Evolutionary conservation across 1,140 invertebrate species (phyloP).

Genomic region (Drosophila malerkotliana): DNA sequence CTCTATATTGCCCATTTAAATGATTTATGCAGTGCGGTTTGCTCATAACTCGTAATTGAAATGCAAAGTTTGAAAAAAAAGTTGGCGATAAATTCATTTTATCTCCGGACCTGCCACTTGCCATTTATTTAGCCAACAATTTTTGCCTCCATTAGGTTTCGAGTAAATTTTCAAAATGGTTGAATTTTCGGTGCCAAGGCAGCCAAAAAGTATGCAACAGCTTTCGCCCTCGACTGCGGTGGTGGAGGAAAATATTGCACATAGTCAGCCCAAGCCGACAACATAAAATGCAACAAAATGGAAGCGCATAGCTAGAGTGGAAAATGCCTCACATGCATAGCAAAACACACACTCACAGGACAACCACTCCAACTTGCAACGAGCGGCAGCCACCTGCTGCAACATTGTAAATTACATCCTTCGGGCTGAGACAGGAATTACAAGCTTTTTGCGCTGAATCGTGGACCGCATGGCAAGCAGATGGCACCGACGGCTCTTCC

Average conservation of each 20-base stretch:
- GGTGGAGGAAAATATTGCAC: conserved; percentile 38
- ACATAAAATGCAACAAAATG: conserved; percentile 59
- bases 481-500: conserved; percentile 6
- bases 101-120: conserved; percentile 7
- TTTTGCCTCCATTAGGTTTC: neutral
- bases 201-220: conserved; percentile 35
- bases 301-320: conserved; percentile 2
- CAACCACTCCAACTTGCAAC: conserved; percentile 27
- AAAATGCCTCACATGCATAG: conserved; percentile 34
- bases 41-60: conserved; percentile 18
- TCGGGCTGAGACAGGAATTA: conserved; percentile 51
- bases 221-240: conserved; percentile 5
- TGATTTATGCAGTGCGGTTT: conserved; percentile 15
- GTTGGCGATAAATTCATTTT: conserved; percentile 1
- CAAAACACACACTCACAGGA: conserved; percentile 3
- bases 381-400: conserved; percentile 62
- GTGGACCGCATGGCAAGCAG: conserved; percentile 52
- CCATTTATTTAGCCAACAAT: conserved; percentile 9
- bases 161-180: conserved; percentile 19
- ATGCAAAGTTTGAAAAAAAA: neutral
- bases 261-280: conserved; percentile 33
- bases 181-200: neutral
- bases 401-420: conserved; percentile 75
- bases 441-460: conserved; percentile 54
- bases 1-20: neutral